Conservation (phyloP, 2,113 vertebrate genomes). For the Ciconia stormi region DNA sequence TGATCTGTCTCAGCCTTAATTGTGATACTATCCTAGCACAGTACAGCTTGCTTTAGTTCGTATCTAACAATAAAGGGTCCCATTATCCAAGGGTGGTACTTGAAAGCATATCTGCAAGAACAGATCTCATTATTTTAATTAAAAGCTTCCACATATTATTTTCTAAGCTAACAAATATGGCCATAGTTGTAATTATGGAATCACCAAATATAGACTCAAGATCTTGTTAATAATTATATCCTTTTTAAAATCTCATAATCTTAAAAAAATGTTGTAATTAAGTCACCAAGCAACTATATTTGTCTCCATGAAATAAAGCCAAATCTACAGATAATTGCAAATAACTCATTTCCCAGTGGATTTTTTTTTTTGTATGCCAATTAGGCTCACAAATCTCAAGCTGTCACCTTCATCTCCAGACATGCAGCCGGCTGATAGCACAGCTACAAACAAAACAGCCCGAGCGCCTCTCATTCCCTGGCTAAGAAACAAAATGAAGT, state of each 20-base stretch:
- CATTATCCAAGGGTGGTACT: slow-evolving; percentile 32
- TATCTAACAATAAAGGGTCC: neutral
- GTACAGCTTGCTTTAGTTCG: neutral
- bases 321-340: slow-evolving; percentile 68
- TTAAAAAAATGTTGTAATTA: slow-evolving; percentile 63
- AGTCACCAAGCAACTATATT: slow-evolving; percentile 64
- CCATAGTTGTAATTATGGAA: slow-evolving; percentile 57
- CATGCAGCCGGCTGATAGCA: slow-evolving; percentile 13
- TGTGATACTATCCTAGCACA: neutral
- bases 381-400: slow-evolving; percentile 67
- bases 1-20: neutral
- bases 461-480: neutral
- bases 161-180: slow-evolving; percentile 56
- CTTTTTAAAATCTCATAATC: slow-evolving; percentile 55
- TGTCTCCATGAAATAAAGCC: slow-evolving; percentile 67
- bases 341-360: slow-evolving; percentile 54
- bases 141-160: slow-evolving; percentile 61
- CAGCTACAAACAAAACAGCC: slow-evolving; percentile 48
- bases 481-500: slow-evolving; percentile 48
- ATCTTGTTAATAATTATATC: slow-evolving; percentile 62
- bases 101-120: slow-evolving; percentile 31
- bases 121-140: slow-evolving; percentile 54
- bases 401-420: slow-evolving; percentile 64
- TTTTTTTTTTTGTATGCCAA: slow-evolving; percentile 45
- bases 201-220: slow-evolving; percentile 48